These are phyloP conservation scores for Larimichthys polyactis DNA, from an alignment of 2,113 vertebrate genomes.

Conservation along the genomic window DNA sequence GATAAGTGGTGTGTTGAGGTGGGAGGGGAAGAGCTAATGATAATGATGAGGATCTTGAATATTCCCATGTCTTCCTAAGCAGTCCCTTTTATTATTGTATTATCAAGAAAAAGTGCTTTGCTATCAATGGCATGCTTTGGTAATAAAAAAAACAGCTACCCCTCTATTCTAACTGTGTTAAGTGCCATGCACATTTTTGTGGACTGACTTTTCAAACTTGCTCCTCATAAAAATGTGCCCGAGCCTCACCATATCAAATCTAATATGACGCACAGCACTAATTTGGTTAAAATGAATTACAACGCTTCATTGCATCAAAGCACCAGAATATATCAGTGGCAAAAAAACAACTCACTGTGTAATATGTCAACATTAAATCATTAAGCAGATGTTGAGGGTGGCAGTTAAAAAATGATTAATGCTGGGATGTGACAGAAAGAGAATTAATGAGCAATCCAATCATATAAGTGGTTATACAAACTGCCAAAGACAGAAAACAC, in stretches of 20 bases:
- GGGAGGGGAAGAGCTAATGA: constrained; percentile 16
- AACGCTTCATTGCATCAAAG: constrained; percentile 57
- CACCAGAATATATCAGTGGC: constrained; percentile 56
- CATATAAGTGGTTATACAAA: constrained; percentile 71
- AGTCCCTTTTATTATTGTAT: constrained; percentile 1
- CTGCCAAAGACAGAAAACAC: constrained; percentile 66
- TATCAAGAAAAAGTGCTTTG: neutral
- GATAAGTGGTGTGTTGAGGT: constrained; percentile 29
- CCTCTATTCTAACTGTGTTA: neutral
- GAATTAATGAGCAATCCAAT: constrained; percentile 74
- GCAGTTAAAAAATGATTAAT: constrained; percentile 67
- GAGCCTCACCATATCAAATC: constrained; percentile 53
- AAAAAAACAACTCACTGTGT: constrained; percentile 65
- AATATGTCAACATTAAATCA: constrained; percentile 73
- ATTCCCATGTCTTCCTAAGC: constrained; percentile 5
- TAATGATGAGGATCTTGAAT: constrained; percentile 43
- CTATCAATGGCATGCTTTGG: neutral
- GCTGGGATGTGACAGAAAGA: constrained; percentile 60
- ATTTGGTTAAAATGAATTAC: constrained; percentile 68
- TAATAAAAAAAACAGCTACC: neutral
- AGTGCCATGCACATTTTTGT: neutral
- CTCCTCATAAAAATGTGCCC: constrained; percentile 26
- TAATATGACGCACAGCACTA: constrained; percentile 48
- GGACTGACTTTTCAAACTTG: constrained; percentile 24
- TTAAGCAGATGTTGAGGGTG: constrained; percentile 64